Conservation (phyloP, 2,888 invertebrate genomes). For the Elmis aenea region DNA sequence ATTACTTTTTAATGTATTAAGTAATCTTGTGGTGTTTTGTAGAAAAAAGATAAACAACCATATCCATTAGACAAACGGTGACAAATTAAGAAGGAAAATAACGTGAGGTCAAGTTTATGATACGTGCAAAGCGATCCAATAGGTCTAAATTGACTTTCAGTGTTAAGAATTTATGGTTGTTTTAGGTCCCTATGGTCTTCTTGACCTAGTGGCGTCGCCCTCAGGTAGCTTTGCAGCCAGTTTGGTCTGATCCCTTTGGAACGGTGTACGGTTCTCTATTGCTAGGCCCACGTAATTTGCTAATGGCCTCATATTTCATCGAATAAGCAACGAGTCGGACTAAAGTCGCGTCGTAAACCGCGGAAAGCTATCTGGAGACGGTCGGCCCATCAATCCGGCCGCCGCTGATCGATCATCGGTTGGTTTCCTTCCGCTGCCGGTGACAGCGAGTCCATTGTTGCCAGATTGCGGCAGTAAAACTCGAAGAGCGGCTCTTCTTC, state of each 20-base stretch:
- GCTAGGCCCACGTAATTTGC: conserved; percentile 26
- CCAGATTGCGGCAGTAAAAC: conserved; percentile 22
- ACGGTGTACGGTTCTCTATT: background rate
- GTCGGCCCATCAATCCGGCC: conserved; percentile 22
- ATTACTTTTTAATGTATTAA: too few species aligned
- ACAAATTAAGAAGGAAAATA: conserved; percentile 13
- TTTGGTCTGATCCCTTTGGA: background rate
- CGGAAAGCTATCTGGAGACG: conserved; percentile 24
- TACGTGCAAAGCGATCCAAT: conserved; percentile 9
- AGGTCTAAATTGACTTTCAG: conserved; percentile 13
- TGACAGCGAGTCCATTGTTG: conserved; percentile 18
- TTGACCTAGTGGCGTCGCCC: conserved; percentile 9
- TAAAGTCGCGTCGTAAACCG: conserved; percentile 20
- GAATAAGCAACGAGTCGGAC: conserved; percentile 13
- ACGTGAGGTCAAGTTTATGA: conserved; percentile 9
- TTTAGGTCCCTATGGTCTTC: conserved; percentile 5
- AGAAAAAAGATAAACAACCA: too few species aligned
- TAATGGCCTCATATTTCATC: conserved; percentile 31
- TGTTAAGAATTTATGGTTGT: conserved; percentile 12
- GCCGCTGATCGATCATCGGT: conserved; percentile 24
- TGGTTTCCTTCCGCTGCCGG: conserved; percentile 17
- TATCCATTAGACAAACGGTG: too few species aligned
- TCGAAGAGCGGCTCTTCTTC: conserved; percentile 15
- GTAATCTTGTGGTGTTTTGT: too few species aligned
- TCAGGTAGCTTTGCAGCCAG: too few species aligned